phyloP scores from a whole-genome alignment of 2,888 invertebrate species.

The Thereva nobilitata region DNA sequence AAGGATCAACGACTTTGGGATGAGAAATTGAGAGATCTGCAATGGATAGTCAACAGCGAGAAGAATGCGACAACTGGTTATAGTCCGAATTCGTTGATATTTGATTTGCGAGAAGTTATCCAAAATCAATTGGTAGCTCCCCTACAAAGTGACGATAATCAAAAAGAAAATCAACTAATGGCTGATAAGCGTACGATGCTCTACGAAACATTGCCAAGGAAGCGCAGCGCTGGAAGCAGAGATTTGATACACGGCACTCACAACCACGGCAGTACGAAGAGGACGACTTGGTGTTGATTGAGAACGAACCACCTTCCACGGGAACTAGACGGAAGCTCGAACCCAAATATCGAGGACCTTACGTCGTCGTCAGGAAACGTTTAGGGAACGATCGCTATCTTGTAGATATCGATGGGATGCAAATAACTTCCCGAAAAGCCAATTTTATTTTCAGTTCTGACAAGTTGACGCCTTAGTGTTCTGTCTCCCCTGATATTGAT shows the following conservation, averaged over 20 bases:
- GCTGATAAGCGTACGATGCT: too few species aligned
- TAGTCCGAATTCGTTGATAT: background rate
- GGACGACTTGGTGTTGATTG: conserved; percentile 10
- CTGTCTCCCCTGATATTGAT: conserved; percentile 5
- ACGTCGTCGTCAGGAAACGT: conserved; percentile 43
- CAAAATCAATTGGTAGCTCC: background rate
- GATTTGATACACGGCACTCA: too few species aligned
- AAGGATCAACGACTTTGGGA: too few species aligned
- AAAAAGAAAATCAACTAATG: too few species aligned
- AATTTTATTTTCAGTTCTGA: conserved; percentile 2
- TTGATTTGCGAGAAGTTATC: background rate
- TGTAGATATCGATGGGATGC: conserved; percentile 42
- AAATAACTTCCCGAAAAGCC: conserved; percentile 37
- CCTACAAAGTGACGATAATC: too few species aligned
- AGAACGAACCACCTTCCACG: conserved; percentile 9
- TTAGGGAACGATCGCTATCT: conserved; percentile 44
- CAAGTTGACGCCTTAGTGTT: conserved; percentile 19
- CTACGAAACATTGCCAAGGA: too few species aligned
- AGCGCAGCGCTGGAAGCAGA: too few species aligned
- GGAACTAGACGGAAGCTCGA: conserved; percentile 25
- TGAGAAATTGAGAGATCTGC: background rate
- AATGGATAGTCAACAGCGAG: conserved; percentile 1
- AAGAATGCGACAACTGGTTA: conserved; percentile 1
- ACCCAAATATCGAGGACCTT: conserved; percentile 46
- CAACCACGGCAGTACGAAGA: too few species aligned